Evolutionary conservation across 2,113 vertebrate species (phyloP).

Genomic region (Indicator indicator): DNA sequence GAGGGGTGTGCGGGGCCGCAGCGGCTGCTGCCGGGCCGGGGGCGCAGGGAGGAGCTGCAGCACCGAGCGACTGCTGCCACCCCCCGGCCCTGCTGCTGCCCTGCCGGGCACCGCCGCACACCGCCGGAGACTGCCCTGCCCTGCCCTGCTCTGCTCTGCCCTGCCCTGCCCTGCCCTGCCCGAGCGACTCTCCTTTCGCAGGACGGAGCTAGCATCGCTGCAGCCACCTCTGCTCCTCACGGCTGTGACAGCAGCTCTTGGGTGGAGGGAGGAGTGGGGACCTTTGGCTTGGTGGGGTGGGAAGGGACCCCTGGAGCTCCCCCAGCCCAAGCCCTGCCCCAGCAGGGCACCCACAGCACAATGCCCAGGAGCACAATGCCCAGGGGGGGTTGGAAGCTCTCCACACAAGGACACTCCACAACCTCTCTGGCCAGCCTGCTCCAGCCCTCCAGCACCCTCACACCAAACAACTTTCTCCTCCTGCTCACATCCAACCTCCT

Average conservation of each 20-base stretch:
- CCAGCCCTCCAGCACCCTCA: too few relatives aligned
- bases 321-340: background rate
- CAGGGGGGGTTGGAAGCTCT: background rate
- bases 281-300: background rate
- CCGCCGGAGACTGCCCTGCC: background rate
- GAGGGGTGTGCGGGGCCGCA: rapidly evolving
- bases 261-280: background rate
- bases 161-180: background rate
- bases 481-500: too few relatives aligned
- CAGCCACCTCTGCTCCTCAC: background rate
- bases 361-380: background rate
- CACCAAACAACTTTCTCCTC: too few relatives aligned
- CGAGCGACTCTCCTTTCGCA: rapidly evolving
- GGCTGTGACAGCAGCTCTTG: background rate
- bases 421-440: too few relatives aligned
- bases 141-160: background rate
- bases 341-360: background rate
- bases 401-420: background rate
- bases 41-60: background rate
- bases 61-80: background rate
- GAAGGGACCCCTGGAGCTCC: background rate
- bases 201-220: rapidly evolving
- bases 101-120: too few relatives aligned
- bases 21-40: background rate
- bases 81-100: background rate